Base-by-base conservation (phyloP, 2,797 vertebrate genomes). In the Thaleichthys pacificus region DNA sequence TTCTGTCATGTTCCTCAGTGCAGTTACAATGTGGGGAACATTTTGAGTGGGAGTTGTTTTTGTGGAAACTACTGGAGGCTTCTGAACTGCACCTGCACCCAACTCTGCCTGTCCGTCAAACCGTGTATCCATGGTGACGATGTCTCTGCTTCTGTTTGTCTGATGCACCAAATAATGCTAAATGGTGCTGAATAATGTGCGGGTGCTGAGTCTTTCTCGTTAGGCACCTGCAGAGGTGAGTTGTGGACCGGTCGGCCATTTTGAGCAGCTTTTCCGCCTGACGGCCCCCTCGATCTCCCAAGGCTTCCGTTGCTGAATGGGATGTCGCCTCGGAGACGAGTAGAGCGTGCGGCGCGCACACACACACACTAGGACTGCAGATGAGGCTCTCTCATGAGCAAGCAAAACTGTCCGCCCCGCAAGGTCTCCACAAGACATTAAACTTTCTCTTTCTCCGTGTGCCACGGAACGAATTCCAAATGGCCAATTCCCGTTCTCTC, bases 111-210 rank as follows among this genome's bases (percentile, higher is more conserved):
- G 17, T 80, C 66, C 17, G 7, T 70, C 26, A 19, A 49, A 60
- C 71, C 68, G 54, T 0, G 79, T 89, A 78, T 68, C 85, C 84
- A 84, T 81, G 84, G 86, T 72, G 67, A 89, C 84, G 1, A 9
- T n/a, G 69, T 73, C 78, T 84, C 76, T 77, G 80, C 30, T 24
- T 22, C 54, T 14, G n/a, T 35, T 58, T 24, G n/a, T 4, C 54
- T 56, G 63, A 72, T 72, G 80, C 83, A 70, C 82, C 78, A 86
- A 84, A 82, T 71, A 26, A 82, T 87, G 85, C 78, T 87, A 89
- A 91, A 91, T 90, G 79, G 86, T 84, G 88, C 87, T 84, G 85
- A 91, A 90, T 88, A 76, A 88, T 85, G 77, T 79, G 76, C 64
- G 7, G 72, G 77, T 77, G 78, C 84, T 69, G 75, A 80, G 82